Evolutionary conservation across 2,113 vertebrate species (phyloP), one percentile per base, ranked within the genome.

Genomic region (Platichthys flesus): DNA sequence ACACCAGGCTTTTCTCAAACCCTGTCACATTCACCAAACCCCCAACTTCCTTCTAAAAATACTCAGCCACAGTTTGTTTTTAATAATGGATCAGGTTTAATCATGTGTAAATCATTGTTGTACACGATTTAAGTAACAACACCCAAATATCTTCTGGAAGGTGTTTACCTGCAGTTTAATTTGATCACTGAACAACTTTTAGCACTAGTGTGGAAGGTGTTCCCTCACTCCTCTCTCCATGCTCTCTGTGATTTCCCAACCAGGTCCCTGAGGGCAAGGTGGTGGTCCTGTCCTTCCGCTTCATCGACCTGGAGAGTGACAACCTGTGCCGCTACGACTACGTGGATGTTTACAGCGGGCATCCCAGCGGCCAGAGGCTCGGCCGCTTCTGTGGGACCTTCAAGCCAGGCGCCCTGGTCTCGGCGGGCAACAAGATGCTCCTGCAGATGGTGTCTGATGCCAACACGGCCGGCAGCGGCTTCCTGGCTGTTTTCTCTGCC

Each of bases 361-460:
- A 98, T 0, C 74, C 84, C 73, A 95, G 90, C 0, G 96, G 95
- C 0, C 98, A 99, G 87, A 96, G 97, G 57, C 96, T 99, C 0
- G 98, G 97, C 7, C 94, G 97, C 65, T 99, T 99, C 93, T 99
- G 98, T 20, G 98, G 98, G 15, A 98, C 96, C 0, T 96, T 96
- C 83, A 96, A 95, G 67, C 98, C 98, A 0, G 98, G 98, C 0
- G 96, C 97, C 37, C 95, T 99, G 1, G 96, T 99, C 40, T 96
- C 98, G 90, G 96, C 91, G 2, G 91, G 94, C 90, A 99, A 99
- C 93, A 99, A 97, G 93, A 99, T 99, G 98, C 85, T 97, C 87
- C 91, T 99, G 68, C 97, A 98, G 90, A 99, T 99, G 98, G 92
- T 98, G 68, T 98, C 98, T 0, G 98, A 99, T 26, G 97, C 97